Percentiles rank a stretch among this genome's conserved stretches.
Conservation (phyloP, 2,797 vertebrate species). For the Carduelis carduelis region DNA sequence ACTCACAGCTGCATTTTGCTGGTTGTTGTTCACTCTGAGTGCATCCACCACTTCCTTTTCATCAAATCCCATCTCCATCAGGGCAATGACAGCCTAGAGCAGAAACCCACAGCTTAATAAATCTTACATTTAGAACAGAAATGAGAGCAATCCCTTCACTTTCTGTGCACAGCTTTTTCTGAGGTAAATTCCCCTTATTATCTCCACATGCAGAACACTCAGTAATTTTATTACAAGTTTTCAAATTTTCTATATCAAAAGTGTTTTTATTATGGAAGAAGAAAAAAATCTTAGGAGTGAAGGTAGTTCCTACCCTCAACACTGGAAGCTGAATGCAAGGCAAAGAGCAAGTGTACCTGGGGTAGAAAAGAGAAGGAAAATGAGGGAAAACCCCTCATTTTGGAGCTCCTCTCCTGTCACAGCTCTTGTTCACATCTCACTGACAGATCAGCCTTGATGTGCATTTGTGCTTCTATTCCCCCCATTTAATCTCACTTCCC, state of each 20-base stretch:
- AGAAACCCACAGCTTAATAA: not conserved
- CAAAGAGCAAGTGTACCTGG: not conserved
- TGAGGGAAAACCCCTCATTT: not conserved
- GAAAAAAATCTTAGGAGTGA: not conserved
- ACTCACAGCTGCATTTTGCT: constrained; percentile 94
- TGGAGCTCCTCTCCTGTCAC: not conserved
- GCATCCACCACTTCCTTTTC: constrained; percentile 96
- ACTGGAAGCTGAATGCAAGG: not conserved
- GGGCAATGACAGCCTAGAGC: constrained; percentile 88
- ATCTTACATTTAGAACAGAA: not conserved
- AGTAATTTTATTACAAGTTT: not conserved
- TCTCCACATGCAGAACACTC: not conserved
- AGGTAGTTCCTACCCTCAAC: not conserved
- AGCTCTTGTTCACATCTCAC: not conserved
- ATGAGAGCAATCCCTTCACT: not conserved
- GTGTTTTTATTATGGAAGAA: not conserved
- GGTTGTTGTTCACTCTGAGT: constrained; percentile 94
- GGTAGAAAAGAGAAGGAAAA: not conserved
- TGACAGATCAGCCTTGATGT: not conserved
- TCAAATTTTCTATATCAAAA: not conserved
- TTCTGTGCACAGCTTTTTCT: not conserved
- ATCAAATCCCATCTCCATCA: constrained; percentile 99
- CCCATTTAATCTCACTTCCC: not conserved
- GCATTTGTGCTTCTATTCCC: not conserved
- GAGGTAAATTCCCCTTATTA: rapidly evolving